phyloP scores from a whole-genome alignment of 2,797 vertebrate genomes.

The Zenarchopterus dispar region DNA sequence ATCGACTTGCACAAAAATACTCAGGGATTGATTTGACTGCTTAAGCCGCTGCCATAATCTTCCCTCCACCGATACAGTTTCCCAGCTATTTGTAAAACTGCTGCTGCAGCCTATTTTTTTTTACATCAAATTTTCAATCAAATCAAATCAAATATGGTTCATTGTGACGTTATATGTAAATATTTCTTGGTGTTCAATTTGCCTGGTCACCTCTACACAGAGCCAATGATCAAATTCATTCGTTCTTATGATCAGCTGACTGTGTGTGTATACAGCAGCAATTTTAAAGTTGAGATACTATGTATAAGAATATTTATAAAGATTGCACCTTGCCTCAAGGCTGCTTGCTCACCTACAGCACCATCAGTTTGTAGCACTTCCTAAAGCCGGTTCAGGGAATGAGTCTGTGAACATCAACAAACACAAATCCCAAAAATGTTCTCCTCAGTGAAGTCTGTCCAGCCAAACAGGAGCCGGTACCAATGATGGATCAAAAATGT shows the following conservation, averaged over 20 bases:
- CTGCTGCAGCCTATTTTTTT: constrained; percentile 52
- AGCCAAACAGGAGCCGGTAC: too few relatives aligned
- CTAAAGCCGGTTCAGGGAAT: too few relatives aligned
- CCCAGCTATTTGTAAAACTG: constrained; percentile 66
- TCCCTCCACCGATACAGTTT: constrained; percentile 69
- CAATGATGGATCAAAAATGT: too few relatives aligned
- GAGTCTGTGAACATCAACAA: too few relatives aligned
- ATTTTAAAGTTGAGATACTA: not conserved
- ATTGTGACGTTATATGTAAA: constrained; percentile 19
- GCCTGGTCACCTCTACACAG: constrained; percentile 31
- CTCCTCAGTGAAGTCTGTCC: too few relatives aligned
- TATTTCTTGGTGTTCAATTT: constrained; percentile 34
- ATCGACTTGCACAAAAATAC: constrained; percentile 77
- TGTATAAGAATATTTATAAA: not conserved
- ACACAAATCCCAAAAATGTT: too few relatives aligned
- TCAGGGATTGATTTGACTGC: constrained; percentile 79
- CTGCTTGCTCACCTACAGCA: not conserved
- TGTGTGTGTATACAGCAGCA: not conserved
- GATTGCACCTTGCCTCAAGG: not conserved
- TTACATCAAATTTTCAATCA: constrained; percentile 46
- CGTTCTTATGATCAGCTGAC: too few relatives aligned
- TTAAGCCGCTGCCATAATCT: constrained; percentile 74
- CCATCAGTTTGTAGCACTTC: not conserved
- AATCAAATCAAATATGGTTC: constrained; percentile 52
- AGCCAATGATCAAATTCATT: not conserved